phyloP scores from a whole-genome alignment of 2,797 vertebrate species.

The Melanotaenia boesemani region DNA sequence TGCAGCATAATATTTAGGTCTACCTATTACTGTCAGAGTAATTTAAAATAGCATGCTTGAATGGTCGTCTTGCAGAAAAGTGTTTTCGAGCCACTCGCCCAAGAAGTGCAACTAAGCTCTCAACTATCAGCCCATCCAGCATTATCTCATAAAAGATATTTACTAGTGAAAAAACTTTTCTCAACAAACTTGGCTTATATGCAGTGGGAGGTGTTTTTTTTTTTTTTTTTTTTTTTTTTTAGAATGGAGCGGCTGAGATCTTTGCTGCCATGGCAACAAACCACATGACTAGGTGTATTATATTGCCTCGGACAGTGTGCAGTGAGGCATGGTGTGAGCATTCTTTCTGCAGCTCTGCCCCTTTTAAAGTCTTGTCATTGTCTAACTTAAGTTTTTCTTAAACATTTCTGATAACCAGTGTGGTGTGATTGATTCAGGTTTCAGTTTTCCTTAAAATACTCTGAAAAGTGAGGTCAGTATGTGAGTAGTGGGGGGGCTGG shows the following conservation, averaged over 20 bases:
- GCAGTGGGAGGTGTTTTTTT: constrained; percentile 48
- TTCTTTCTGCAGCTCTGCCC: constrained; percentile 80
- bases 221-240: constrained; percentile 1
- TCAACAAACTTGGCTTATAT: constrained; percentile 62
- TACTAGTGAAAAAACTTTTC: constrained; percentile 53
- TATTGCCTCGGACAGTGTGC: constrained; percentile 90
- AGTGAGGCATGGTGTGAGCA: constrained; percentile 84
- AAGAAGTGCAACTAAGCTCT: constrained; percentile 47
- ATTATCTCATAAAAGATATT: constrained; percentile 55
- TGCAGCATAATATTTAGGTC: constrained; percentile 48
- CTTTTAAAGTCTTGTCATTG: constrained; percentile 74
- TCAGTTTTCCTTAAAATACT: constrained; percentile 15
- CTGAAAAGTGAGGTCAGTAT: constrained; percentile 13
- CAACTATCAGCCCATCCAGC: constrained; percentile 28
- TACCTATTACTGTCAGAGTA: constrained; percentile 62
- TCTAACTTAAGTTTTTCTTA: constrained; percentile 67
- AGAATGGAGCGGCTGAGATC: constrained; percentile 89
- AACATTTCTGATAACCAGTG: constrained; percentile 34
- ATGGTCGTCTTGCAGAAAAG: constrained; percentile 48
- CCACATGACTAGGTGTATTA: constrained; percentile 98
- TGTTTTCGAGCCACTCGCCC: constrained; percentile 41
- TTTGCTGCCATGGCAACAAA: constrained; percentile 94
- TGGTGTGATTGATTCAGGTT: constrained; percentile 35
- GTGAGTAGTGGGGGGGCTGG: constrained; percentile 23
- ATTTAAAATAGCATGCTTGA: constrained; percentile 64